phyloP scores from a whole-genome alignment of 1,140 invertebrate genomes.

The Drosophila athabasca region DNA sequence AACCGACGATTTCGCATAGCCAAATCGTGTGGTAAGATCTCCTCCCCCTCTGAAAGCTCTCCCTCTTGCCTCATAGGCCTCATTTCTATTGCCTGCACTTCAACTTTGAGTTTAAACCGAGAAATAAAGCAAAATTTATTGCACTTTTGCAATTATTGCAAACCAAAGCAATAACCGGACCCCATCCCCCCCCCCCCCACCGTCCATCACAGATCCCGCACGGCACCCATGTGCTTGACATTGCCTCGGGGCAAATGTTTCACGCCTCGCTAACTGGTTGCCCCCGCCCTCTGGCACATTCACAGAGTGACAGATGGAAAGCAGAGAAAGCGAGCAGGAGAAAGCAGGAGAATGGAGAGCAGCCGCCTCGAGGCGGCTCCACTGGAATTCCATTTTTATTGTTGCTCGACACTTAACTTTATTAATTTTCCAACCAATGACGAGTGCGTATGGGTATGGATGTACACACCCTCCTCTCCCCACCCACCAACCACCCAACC shows the following conservation, averaged over 20 bases:
- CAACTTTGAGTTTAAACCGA: constrained; percentile 46
- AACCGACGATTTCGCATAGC: constrained; percentile 11
- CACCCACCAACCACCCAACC: background rate
- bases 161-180: constrained; percentile 66
- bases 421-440: constrained; percentile 77
- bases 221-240: constrained; percentile 54
- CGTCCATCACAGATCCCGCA: background rate
- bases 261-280: constrained; percentile 70
- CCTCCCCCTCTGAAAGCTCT: constrained; percentile 12
- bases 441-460: constrained; percentile 29
- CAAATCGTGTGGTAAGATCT: background rate
- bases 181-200: too few species aligned
- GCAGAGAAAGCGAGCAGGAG: background rate
- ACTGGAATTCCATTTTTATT: constrained; percentile 72
- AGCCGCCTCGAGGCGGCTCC: constrained; percentile 6
- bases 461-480: too few species aligned
- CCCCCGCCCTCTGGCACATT: constrained; percentile 1
- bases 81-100: constrained; percentile 6
- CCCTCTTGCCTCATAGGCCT: background rate
- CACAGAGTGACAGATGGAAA: constrained; percentile 1
- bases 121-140: constrained; percentile 71
- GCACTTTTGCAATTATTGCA: constrained; percentile 76
- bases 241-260: constrained; percentile 45
- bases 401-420: constrained; percentile 78
- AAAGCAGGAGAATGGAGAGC: background rate